phyloP scores from a whole-genome alignment of 2,113 vertebrate genomes.

The Scolopax mira region DNA sequence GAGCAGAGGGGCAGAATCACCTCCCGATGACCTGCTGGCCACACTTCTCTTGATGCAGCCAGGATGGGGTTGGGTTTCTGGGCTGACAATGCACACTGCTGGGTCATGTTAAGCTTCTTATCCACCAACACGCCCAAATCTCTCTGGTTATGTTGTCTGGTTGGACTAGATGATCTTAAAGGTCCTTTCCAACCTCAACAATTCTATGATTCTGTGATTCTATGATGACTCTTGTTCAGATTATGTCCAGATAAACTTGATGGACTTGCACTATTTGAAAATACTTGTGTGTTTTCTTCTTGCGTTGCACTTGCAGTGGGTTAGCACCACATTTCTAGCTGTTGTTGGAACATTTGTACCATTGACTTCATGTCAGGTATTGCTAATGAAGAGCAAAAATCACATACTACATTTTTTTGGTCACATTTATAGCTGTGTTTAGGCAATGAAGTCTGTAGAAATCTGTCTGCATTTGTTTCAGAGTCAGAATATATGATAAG shows the following conservation, averaged over 20 bases:
- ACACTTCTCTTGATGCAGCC: too few species aligned
- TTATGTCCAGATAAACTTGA: neutral
- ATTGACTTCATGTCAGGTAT: neutral
- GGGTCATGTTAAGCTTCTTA: too few species aligned
- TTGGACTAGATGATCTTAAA: too few species aligned
- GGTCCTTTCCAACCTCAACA: too few species aligned
- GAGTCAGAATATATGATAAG: fast-evolving
- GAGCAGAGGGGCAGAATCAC: too few species aligned
- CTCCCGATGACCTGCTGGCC: too few species aligned
- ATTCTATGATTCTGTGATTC: too few species aligned
- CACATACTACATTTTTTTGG: neutral
- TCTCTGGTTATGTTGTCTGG: too few species aligned
- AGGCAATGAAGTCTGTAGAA: neutral
- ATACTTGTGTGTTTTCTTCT: neutral
- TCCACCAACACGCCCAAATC: too few species aligned
- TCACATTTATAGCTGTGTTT: neutral
- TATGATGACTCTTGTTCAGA: neutral
- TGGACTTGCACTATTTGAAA: neutral
- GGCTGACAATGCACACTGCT: too few species aligned
- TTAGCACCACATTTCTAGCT: neutral
- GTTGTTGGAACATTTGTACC: neutral
- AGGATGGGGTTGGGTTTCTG: too few species aligned
- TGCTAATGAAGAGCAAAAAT: neutral
- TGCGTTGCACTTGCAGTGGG: neutral
- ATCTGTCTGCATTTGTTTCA: neutral